Percentiles rank a stretch among this genome's conserved stretches.
These are phyloP conservation scores for Muschampia plurimacula DNA, from an alignment of 2,888 invertebrate species.

Conservation along the genomic window DNA sequence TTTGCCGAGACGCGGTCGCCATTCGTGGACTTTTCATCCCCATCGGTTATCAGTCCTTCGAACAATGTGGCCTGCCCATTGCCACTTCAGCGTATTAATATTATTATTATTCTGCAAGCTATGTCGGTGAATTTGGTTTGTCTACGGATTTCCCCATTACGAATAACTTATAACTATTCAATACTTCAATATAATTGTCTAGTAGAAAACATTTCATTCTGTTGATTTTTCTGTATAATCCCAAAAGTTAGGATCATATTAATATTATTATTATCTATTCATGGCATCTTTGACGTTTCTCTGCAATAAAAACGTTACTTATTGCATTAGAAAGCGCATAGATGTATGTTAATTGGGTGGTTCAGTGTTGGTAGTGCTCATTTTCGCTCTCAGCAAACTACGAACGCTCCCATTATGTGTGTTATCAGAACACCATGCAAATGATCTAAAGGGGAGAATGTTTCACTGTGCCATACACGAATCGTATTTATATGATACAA, in stretches of 20 bases:
- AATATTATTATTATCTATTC: slow-evolving; percentile 40
- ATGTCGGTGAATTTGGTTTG: too few relatives aligned
- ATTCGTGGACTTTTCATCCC: too few relatives aligned
- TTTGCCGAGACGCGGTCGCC: too few relatives aligned
- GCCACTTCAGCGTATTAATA: too few relatives aligned
- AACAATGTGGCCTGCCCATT: too few relatives aligned
- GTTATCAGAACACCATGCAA: slow-evolving; percentile 62
- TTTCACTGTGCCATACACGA: slow-evolving; percentile 3
- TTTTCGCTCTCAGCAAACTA: slow-evolving; percentile 66
- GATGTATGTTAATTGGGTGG: slow-evolving; percentile 66
- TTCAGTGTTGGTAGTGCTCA: slow-evolving; percentile 61
- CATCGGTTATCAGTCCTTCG: too few relatives aligned
- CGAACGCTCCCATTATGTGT: slow-evolving; percentile 64
- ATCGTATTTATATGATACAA: neutral
- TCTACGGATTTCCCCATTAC: too few relatives aligned
- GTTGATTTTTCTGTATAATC: slow-evolving; percentile 15
- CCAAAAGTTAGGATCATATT: slow-evolving; percentile 17
- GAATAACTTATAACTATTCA: too few relatives aligned
- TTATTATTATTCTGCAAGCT: too few relatives aligned
- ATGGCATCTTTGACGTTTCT: slow-evolving; percentile 40
- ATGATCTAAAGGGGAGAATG: slow-evolving; percentile 22
- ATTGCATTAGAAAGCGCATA: slow-evolving; percentile 64
- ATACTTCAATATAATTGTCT: neutral
- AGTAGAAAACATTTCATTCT: neutral
- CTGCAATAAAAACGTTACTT: slow-evolving; percentile 45